Evolutionary conservation across 2,888 invertebrate genomes (phyloP).

Genomic region (Yponomeuta malinellus): DNA sequence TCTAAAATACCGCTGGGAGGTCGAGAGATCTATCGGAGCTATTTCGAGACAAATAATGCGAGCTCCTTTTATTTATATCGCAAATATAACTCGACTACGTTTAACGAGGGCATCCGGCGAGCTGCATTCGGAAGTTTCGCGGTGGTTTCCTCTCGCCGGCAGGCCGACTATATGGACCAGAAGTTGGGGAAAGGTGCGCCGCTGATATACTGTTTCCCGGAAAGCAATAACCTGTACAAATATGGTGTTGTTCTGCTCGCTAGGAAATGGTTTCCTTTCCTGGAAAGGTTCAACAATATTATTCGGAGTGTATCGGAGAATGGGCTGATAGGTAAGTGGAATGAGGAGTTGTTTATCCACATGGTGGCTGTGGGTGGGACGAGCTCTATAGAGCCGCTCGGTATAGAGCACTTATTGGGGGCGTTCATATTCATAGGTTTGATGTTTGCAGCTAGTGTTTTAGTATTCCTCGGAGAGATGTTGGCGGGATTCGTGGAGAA

Average conservation of each 20-base stretch:
- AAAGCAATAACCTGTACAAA: constrained; percentile 64
- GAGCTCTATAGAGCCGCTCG: constrained; percentile 49
- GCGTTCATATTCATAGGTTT: constrained; percentile 66
- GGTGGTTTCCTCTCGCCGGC: constrained; percentile 60
- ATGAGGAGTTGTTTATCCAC: constrained; percentile 56
- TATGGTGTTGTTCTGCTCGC: constrained; percentile 66
- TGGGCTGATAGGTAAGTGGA: constrained; percentile 70
- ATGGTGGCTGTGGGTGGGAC: constrained; percentile 36
- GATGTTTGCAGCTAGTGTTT: constrained; percentile 51
- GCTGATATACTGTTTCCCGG: constrained; percentile 63
- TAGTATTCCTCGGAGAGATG: constrained; percentile 55
- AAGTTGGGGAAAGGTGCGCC: constrained; percentile 58
- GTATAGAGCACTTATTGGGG: constrained; percentile 60
- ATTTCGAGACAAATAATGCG: constrained; percentile 67
- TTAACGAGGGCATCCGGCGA: constrained; percentile 55
- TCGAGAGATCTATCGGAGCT: constrained; percentile 65
- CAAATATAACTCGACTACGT: constrained; percentile 62
- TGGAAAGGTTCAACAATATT: constrained; percentile 58
- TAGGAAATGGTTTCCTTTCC: constrained; percentile 65
- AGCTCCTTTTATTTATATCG: constrained; percentile 67
- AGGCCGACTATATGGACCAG: constrained; percentile 64
- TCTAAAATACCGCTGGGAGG: constrained; percentile 63
- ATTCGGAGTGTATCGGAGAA: constrained; percentile 67
- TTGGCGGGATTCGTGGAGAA: constrained; percentile 19
- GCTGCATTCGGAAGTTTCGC: constrained; percentile 62